These are phyloP conservation scores for Catocala nupta DNA, from an alignment of 2,888 invertebrate genomes.

Conservation along the genomic window DNA sequence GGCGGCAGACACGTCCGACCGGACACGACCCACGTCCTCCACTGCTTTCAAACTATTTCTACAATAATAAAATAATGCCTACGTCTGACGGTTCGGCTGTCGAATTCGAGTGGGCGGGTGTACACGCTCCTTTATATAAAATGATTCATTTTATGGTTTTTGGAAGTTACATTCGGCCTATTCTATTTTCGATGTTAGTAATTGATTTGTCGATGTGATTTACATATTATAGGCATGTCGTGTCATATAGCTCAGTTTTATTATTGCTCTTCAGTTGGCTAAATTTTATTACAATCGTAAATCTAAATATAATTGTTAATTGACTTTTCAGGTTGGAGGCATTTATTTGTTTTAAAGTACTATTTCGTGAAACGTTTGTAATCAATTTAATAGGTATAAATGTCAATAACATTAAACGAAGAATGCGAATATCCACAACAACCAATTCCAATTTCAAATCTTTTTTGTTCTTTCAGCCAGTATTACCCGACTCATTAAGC, in stretches of 20 bases:
- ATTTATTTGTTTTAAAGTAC: slow-evolving; percentile 35
- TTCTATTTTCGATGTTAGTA: slow-evolving; percentile 56
- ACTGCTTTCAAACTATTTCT: slow-evolving; percentile 62
- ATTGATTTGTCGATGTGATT: slow-evolving; percentile 61
- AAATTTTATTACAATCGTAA: slow-evolving; percentile 50
- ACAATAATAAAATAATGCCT: slow-evolving; percentile 62
- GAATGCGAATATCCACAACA: neutral
- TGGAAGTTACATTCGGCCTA: slow-evolving; percentile 56
- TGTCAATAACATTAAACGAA: neutral
- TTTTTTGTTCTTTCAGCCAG: neutral
- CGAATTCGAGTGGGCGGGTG: slow-evolving; percentile 55
- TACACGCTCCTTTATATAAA: slow-evolving; percentile 61
- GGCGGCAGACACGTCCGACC: slow-evolving; percentile 75
- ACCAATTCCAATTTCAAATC: neutral
- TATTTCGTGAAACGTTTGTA: slow-evolving; percentile 7
- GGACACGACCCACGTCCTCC: slow-evolving; percentile 75
- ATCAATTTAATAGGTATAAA: slow-evolving; percentile 13
- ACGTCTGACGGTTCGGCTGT: slow-evolving; percentile 49
- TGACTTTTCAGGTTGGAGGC: slow-evolving; percentile 44
- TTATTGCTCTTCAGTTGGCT: slow-evolving; percentile 44
- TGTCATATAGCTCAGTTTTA: slow-evolving; percentile 51
- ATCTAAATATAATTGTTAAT: slow-evolving; percentile 51
- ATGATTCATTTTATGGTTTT: slow-evolving; percentile 62
- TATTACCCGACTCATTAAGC: neutral
- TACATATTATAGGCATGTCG: slow-evolving; percentile 53